Conservation (phyloP, 1,140 invertebrate genomes). For the Plutomurus gul region DNA sequence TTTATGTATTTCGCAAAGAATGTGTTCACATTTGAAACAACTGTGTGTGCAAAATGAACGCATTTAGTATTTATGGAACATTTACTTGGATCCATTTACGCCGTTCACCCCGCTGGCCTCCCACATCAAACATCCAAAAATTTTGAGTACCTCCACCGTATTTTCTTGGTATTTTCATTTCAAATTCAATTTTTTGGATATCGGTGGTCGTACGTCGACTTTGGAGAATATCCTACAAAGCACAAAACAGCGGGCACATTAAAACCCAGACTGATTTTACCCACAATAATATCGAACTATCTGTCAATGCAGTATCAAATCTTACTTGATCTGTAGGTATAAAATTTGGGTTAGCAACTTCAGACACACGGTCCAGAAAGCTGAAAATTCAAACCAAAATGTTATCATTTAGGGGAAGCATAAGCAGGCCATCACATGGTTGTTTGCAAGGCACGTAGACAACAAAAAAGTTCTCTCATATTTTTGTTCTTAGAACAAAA, state of each 20-base stretch:
- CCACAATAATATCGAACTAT: background rate
- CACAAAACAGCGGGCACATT: conserved; percentile 8
- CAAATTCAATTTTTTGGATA: conserved; percentile 75
- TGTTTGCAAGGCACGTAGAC: too few relatives aligned
- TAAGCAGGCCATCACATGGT: too few relatives aligned
- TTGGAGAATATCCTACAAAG: conserved; percentile 66
- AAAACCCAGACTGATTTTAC: background rate
- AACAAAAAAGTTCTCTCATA: background rate
- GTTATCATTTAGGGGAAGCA: too few relatives aligned
- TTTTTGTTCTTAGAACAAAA: too few relatives aligned
- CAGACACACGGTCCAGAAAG: conserved; percentile 69
- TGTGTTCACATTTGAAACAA: too few relatives aligned
- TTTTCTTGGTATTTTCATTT: conserved; percentile 68
- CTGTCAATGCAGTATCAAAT: background rate
- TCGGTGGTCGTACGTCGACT: conserved; percentile 71
- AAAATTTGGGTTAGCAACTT: conserved; percentile 65
- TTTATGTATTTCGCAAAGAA: background rate
- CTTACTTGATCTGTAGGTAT: conserved; percentile 66
- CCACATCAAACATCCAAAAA: conserved; percentile 79
- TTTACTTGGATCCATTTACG: conserved; percentile 79
- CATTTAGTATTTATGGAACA: background rate
- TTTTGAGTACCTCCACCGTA: conserved; percentile 69
- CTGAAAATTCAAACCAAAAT: conserved; percentile 58
- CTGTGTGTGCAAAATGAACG: too few relatives aligned
- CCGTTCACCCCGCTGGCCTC: conserved; percentile 79